Percentiles rank a stretch among this genome's conserved stretches.
Conservation (phyloP, 2,797 vertebrate genomes). For the Myripristis jacobus region DNA sequence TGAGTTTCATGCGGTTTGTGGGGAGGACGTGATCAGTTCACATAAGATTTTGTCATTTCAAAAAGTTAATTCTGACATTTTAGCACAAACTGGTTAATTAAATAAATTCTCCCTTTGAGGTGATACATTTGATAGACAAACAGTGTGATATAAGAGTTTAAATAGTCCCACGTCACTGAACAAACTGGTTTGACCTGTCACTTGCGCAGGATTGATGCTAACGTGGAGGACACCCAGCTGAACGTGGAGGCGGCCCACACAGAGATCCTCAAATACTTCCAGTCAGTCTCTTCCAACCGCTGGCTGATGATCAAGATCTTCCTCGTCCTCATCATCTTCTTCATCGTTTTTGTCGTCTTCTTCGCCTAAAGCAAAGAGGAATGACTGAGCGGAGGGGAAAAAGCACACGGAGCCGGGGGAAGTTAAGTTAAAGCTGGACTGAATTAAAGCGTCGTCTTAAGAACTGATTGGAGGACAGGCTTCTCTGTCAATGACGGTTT, state of each 20-base stretch:
- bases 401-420: constrained; percentile 2
- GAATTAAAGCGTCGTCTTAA: constrained; percentile 10
- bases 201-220: constrained; percentile 89
- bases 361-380: constrained; percentile 85
- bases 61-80: no score
- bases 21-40: not conserved
- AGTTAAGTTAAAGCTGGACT: constrained; percentile 52
- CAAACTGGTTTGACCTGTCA: not conserved
- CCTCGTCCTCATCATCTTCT: constrained; percentile 94
- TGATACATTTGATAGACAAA: not conserved
- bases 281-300: constrained; percentile 96
- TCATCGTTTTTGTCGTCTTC: constrained; percentile 98
- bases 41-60: no score
- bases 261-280: constrained; percentile 97
- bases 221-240: constrained; percentile 93
- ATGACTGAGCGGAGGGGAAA: not conserved
- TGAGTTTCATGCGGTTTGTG: not conserved
- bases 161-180: not conserved
- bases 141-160: not conserved
- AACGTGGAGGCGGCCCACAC: constrained; percentile 93
- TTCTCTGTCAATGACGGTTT: constrained; percentile 38
- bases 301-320: constrained; percentile 99
- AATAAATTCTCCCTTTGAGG: not conserved
- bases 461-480: constrained; percentile 59
- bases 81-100: no score